These are phyloP conservation scores for Zeuzera pyrina DNA, from an alignment of 2,888 invertebrate species.

Conservation along the genomic window DNA sequence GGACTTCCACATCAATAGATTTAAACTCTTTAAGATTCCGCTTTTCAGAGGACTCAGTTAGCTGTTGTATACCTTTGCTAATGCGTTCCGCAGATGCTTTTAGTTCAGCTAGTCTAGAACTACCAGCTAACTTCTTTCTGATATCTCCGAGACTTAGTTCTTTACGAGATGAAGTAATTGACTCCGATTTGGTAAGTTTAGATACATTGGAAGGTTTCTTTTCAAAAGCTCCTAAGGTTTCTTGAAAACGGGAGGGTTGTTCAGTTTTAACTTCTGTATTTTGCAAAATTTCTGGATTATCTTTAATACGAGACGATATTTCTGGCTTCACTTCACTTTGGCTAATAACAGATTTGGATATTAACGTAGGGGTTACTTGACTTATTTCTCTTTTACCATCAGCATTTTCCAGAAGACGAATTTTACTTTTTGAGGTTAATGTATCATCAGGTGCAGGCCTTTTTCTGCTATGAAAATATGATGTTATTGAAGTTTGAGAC, in stretches of 20 bases:
- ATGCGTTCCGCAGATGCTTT: conserved; percentile 78
- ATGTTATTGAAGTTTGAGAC: conserved; percentile 84
- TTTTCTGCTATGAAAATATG: conserved; percentile 84
- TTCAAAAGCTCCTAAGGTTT: background rate
- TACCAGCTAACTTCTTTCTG: conserved; percentile 77
- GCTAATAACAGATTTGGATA: no score
- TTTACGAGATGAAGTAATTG: conserved; percentile 61
- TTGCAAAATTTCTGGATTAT: background rate
- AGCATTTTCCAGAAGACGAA: conserved; percentile 45
- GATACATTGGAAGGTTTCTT: conserved; percentile 26
- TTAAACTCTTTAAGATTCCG: conserved; percentile 78
- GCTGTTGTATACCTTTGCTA: conserved; percentile 75
- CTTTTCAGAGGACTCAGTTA: conserved; percentile 65
- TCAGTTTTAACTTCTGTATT: conserved; percentile 2
- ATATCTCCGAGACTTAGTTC: conserved; percentile 81
- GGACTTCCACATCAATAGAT: conserved; percentile 83
- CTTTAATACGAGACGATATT: background rate
- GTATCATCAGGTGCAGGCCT: conserved; percentile 80
- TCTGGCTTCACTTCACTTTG: no score
- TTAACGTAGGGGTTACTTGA: no score
- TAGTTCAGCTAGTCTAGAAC: conserved; percentile 79
- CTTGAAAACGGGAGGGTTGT: conserved; percentile 28
- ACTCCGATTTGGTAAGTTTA: conserved; percentile 39
- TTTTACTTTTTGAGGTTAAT: conserved; percentile 66
- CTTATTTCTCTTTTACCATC: no score